Percentiles rank a stretch among this genome's conserved stretches.
Evolutionary conservation across 2,888 invertebrate species (phyloP).

Genomic region (Drosophila silvestris): DNA sequence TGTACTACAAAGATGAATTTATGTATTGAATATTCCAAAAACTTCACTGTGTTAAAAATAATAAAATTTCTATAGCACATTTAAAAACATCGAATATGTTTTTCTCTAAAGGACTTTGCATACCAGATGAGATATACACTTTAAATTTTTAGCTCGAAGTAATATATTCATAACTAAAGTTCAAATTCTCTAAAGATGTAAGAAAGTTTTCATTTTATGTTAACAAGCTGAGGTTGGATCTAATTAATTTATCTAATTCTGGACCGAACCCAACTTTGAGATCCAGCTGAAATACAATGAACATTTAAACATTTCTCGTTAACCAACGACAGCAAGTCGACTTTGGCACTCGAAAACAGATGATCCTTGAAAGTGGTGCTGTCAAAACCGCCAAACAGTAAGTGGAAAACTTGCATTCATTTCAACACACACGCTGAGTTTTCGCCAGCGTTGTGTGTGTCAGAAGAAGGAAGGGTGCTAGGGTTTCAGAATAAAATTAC

Average conservation of each 20-base stretch:
- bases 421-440: slow-evolving; percentile 15
- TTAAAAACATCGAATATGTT: neutral
- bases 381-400: slow-evolving; percentile 52
- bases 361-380: slow-evolving; percentile 44
- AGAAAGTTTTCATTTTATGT: neutral
- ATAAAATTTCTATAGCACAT: neutral
- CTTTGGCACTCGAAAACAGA: slow-evolving; percentile 36
- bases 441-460: neutral
- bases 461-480: neutral
- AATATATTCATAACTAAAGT: too few species aligned
- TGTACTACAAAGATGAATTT: neutral
- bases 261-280: neutral
- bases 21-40: neutral
- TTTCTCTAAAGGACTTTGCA: neutral
- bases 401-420: slow-evolving; percentile 60
- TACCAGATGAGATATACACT: too few species aligned
- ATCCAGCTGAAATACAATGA: neutral
- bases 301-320: slow-evolving; percentile 3
- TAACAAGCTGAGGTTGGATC: neutral
- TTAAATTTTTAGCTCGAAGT: too few species aligned
- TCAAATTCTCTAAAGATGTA: neutral
- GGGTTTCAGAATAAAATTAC: slow-evolving; percentile 21
- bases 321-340: neutral
- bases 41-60: neutral
- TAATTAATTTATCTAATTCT: neutral